These are phyloP conservation scores for Lepidotrigona ventralis DNA, from an alignment of 1,140 invertebrate genomes.

Conservation along the genomic window DNA sequence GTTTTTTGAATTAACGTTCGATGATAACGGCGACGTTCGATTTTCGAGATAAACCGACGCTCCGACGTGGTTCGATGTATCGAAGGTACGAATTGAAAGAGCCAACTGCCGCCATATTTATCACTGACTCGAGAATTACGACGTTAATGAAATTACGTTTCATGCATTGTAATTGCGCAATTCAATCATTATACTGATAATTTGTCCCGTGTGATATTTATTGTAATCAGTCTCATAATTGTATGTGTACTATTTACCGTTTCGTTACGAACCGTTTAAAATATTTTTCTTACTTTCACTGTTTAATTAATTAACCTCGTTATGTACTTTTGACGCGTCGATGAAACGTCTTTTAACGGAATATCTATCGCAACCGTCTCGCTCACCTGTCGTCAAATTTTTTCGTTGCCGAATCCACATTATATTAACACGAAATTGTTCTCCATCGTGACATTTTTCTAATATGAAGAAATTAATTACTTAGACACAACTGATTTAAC, in stretches of 20 bases:
- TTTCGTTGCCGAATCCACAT: neutral
- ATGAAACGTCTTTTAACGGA: neutral
- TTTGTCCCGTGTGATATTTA: neutral
- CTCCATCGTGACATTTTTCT: neutral
- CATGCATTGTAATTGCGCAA: neutral
- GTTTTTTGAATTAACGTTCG: neutral
- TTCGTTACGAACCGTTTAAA: neutral
- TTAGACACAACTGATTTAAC: neutral
- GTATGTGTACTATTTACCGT: too few relatives aligned
- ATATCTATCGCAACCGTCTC: neutral
- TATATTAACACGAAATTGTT: neutral
- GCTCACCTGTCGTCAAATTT: neutral
- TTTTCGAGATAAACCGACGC: neutral
- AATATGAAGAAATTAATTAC: neutral
- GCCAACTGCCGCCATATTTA: neutral
- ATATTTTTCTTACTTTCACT: neutral
- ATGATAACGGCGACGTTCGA: neutral
- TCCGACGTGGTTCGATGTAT: slow-evolving; percentile 16
- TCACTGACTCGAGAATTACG: neutral
- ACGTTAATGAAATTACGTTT: neutral
- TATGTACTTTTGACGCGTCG: neutral
- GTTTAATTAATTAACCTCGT: neutral
- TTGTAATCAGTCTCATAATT: neutral
- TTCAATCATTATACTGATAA: neutral
- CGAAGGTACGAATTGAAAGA: neutral